A percentile compares a stretch with the other conserved stretches of the same genome.
These are phyloP conservation scores for Spinus olivaceus DNA, from an alignment of 2,797 vertebrate species.

Conservation along the genomic window DNA sequence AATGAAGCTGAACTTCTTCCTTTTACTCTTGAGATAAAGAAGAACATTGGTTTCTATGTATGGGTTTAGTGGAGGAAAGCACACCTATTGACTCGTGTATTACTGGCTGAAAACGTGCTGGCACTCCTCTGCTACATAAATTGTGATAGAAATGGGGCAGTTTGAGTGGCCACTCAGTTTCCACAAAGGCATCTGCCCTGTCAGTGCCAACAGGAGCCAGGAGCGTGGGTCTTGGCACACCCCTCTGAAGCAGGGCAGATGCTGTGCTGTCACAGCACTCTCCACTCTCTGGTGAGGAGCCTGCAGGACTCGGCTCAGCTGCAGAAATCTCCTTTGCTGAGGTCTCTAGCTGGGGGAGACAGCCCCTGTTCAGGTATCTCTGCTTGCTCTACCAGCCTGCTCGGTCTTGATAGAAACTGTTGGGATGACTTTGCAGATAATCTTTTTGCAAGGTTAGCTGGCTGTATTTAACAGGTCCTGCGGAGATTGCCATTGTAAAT, in stretches of 20 bases:
- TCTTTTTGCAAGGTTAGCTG: neutral
- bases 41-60: neutral
- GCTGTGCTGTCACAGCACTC: fast-evolving
- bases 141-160: neutral
- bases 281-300: neutral
- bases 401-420: fast-evolving
- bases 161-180: fast-evolving
- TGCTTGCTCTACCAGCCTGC: neutral
- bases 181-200: neutral
- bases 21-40: neutral
- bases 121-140: neutral
- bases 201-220: fast-evolving
- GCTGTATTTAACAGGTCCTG: neutral
- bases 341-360: neutral
- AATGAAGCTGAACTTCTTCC: neutral
- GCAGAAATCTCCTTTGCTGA: neutral
- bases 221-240: neutral
- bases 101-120: neutral
- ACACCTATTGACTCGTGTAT: neutral
- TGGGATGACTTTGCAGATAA: neutral
- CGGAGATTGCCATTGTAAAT: neutral
- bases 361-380: neutral
- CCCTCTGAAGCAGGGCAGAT: neutral
- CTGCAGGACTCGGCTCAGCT: neutral
- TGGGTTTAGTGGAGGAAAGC: neutral